Evolutionary conservation across 2,888 invertebrate genomes (phyloP), one percentile per base, ranked within the genome.

Genomic region (Drosophila siamana): DNA sequence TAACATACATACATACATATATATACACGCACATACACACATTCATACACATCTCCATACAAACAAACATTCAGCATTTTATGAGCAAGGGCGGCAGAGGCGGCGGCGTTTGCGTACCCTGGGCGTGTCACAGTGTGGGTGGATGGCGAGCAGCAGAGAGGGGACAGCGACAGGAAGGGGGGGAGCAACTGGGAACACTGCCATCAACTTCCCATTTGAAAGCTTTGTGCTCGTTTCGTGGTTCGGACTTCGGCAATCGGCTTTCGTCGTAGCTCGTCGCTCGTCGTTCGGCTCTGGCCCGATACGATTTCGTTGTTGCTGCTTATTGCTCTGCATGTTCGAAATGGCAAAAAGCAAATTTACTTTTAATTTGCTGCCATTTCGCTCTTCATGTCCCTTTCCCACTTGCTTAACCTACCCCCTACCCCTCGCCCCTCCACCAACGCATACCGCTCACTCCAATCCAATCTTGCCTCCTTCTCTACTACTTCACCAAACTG

Each of bases 311-410:
- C 40, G 38, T 41, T 73, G 41, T 36, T 69, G 57, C 52, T 33
- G 28, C 28, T 69, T 63, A 57, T 69, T 65, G 47, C 56, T 41
- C 54, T 57, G 50, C 59, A 52, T 78, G 60, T 61, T 63, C 55
- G 51, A 61, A 79, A 68, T 62, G 48, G 68, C 59, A 59, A 71
- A 69, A 57, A 54, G n/a, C 62, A 66, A 80, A 80, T 71, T 65
- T 77, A 72, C 68, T 68, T 80, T 76, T 80, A 78, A 80, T 80
- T 80, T 77, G 59, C 68, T 46, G 47, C 66, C 66, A 56, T 28
- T 26, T 30, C 8, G 1, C 26, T 46, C 30, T 38, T 28, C 24
- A n/a, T 26, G 59, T 48, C 11, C 30, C 7, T 47, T 24, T 43
- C 5, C 19, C 26, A 33, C 33, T 5, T 4, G 1, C 16, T 13